These are phyloP conservation scores for Pelusios castaneus DNA, from an alignment of 2,113 vertebrate species.

Conservation along the genomic window DNA sequence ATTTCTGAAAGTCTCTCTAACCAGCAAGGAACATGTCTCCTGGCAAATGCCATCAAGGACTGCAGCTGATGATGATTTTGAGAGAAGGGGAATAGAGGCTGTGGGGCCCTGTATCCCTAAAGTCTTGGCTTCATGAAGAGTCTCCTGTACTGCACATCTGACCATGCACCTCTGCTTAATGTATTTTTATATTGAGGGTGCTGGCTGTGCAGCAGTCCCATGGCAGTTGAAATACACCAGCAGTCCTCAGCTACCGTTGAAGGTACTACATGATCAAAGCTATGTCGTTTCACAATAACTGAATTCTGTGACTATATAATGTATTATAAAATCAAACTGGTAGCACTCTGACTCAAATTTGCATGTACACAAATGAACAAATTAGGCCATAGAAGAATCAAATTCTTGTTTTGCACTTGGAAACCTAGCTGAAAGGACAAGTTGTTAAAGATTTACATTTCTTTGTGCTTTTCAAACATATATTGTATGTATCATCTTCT, in stretches of 20 bases:
- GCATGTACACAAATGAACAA: neutral
- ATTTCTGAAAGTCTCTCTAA: neutral
- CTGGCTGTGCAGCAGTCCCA: neutral
- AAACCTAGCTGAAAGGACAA: neutral
- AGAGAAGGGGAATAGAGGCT: too few species aligned
- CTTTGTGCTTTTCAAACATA: neutral
- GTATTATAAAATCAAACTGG: slow-evolving; percentile 6
- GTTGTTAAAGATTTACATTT: neutral
- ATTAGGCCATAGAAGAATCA: neutral
- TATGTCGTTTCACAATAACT: neutral
- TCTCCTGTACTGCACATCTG: neutral
- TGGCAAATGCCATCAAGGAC: neutral
- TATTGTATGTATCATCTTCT: neutral
- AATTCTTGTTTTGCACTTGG: neutral
- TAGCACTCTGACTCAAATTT: neutral
- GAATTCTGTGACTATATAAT: neutral
- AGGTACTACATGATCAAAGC: slow-evolving; percentile 27
- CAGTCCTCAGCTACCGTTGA: neutral
- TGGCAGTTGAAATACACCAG: neutral
- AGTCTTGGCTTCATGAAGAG: neutral
- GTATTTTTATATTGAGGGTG: neutral
- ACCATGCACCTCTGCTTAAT: neutral
- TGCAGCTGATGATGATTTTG: neutral
- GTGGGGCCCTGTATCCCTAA: neutral
- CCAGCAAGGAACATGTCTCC: neutral